Conservation (phyloP, 2,888 invertebrate species). For the Dione juno region DNA sequence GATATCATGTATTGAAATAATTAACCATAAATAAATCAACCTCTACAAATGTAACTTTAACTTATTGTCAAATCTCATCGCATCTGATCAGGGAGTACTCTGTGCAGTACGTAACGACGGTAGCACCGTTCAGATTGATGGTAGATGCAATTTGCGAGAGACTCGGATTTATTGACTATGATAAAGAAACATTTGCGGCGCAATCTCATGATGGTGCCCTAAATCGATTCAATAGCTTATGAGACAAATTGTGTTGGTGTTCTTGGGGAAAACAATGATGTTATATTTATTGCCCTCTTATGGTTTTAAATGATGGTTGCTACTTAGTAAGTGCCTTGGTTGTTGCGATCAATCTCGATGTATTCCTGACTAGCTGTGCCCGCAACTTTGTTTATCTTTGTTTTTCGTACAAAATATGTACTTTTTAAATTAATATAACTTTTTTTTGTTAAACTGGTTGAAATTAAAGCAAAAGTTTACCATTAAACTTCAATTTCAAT, state of each 20-base stretch:
- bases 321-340: neutral
- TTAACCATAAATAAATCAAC: no score
- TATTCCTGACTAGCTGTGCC: no score
- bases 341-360: neutral
- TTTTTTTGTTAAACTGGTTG: no score
- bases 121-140: slow-evolving; percentile 80
- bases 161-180: slow-evolving; percentile 77
- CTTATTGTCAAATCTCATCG: neutral
- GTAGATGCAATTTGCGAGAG: slow-evolving; percentile 80
- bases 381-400: no score
- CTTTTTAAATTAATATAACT: no score
- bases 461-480: no score
- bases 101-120: slow-evolving; percentile 67
- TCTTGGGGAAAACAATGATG: slow-evolving; percentile 28
- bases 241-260: slow-evolving; percentile 31
- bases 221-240: slow-evolving; percentile 52
- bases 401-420: no score
- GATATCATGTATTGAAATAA: no score
- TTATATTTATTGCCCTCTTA: slow-evolving; percentile 9
- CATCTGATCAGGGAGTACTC: slow-evolving; percentile 44
- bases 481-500: no score
- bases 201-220: slow-evolving; percentile 61
- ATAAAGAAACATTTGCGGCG: slow-evolving; percentile 69
- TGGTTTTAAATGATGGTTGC: slow-evolving; percentile 12
- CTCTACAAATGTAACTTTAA: neutral